phyloP scores from a whole-genome alignment of 2,113 vertebrate species.

The Saccopteryx bilineata region DNA sequence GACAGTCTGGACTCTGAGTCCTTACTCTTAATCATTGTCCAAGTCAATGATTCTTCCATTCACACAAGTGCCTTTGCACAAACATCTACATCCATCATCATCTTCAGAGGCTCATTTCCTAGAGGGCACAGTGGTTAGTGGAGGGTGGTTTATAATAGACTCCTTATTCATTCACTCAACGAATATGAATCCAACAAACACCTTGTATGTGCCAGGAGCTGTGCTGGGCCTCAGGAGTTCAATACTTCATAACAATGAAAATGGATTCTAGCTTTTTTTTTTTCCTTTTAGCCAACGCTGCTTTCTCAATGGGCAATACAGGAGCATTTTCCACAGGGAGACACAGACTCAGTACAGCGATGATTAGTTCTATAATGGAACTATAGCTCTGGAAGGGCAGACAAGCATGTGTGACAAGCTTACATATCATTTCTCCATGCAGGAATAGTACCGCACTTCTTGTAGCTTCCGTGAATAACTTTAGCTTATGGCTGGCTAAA shows the following conservation, averaged over 20 bases:
- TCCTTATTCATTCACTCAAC: background rate
- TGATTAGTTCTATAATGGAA: background rate
- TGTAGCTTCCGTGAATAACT: background rate
- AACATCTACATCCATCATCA: background rate
- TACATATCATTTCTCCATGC: background rate
- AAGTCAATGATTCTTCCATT: background rate
- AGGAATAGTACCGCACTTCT: background rate
- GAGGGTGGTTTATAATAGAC: background rate
- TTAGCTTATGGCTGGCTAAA: background rate
- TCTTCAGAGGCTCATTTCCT: background rate
- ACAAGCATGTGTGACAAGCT: background rate
- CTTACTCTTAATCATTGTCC: background rate
- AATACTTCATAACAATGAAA: background rate
- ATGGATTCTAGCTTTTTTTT: background rate
- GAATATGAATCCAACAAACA: background rate
- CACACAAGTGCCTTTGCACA: background rate
- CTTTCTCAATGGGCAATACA: background rate
- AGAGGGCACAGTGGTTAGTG: background rate
- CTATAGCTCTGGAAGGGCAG: background rate
- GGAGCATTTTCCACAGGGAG: background rate
- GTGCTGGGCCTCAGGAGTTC: background rate
- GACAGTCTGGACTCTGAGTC: background rate
- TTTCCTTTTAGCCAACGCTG: background rate
- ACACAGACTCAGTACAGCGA: background rate
- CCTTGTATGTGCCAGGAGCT: background rate